phyloP scores from a whole-genome alignment of 2,113 vertebrate species.

The Ardeotis arabs region DNA sequence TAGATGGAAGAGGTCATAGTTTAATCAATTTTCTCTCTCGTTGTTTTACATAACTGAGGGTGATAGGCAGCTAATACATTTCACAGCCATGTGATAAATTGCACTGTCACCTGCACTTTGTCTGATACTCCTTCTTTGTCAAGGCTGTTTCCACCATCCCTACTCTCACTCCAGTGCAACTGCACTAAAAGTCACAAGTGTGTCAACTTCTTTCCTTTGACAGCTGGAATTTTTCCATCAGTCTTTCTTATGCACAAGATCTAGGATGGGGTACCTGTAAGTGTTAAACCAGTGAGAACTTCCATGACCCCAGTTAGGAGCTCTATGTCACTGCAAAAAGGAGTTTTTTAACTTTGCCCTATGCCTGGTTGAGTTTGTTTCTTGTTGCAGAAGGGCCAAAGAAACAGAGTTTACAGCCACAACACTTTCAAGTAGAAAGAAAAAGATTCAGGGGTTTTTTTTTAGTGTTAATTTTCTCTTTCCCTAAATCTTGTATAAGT shows the following conservation, averaged over 20 bases:
- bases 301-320: rapidly evolving
- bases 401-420: background rate
- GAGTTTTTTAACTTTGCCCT: background rate
- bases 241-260: background rate
- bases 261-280: background rate
- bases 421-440: background rate
- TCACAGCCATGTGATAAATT: conserved; percentile 60
- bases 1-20: conserved; percentile 58
- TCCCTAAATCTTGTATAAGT: background rate
- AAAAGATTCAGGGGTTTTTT: background rate
- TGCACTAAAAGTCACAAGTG: background rate
- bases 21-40: conserved; percentile 59
- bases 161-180: background rate
- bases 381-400: background rate
- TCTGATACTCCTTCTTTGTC: conserved; percentile 50
- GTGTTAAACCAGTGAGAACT: background rate
- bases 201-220: background rate
- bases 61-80: conserved; percentile 65
- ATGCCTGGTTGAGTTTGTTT: background rate
- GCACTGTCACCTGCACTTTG: conserved; percentile 59
- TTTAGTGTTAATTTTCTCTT: background rate
- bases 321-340: background rate
- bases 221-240: background rate
- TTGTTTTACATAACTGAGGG: conserved; percentile 64
- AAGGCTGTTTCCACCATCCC: conserved; percentile 31